phyloP scores from a whole-genome alignment of 2,113 vertebrate species.

The Mobula birostris region DNA sequence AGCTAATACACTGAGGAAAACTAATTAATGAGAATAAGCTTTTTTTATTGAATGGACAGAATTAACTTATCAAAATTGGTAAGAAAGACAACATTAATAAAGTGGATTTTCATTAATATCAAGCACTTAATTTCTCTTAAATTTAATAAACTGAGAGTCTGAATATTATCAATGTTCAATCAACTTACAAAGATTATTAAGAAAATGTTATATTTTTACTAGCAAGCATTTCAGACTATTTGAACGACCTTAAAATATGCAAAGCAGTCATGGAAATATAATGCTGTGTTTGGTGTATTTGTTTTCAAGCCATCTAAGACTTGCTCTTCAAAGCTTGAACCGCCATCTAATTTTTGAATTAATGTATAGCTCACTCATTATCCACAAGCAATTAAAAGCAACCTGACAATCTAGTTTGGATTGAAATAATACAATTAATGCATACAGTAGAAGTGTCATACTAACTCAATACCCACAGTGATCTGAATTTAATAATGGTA shows the following conservation, averaged over 20 bases:
- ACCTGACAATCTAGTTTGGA: background rate
- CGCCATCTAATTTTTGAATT: background rate
- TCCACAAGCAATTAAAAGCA: background rate
- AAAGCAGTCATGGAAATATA: background rate
- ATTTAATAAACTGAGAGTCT: background rate
- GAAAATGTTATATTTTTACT: background rate
- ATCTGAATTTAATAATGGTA: background rate
- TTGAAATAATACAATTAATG: background rate
- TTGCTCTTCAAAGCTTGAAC: background rate
- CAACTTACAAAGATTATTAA: background rate
- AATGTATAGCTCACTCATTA: too few relatives aligned
- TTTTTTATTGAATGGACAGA: background rate
- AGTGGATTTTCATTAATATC: background rate
- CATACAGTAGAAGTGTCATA: background rate
- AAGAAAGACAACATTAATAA: background rate
- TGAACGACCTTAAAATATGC: background rate
- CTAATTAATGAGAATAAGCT: background rate
- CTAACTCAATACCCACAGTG: background rate
- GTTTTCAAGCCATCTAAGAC: background rate
- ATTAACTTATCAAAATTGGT: background rate
- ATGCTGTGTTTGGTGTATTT: background rate
- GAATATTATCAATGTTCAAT: background rate
- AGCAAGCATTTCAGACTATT: background rate
- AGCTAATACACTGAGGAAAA: background rate
- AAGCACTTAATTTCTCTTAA: background rate